These are phyloP conservation scores for Tarsius wallacei DNA, from an alignment of 2,797 vertebrate species.

Conservation along the genomic window DNA sequence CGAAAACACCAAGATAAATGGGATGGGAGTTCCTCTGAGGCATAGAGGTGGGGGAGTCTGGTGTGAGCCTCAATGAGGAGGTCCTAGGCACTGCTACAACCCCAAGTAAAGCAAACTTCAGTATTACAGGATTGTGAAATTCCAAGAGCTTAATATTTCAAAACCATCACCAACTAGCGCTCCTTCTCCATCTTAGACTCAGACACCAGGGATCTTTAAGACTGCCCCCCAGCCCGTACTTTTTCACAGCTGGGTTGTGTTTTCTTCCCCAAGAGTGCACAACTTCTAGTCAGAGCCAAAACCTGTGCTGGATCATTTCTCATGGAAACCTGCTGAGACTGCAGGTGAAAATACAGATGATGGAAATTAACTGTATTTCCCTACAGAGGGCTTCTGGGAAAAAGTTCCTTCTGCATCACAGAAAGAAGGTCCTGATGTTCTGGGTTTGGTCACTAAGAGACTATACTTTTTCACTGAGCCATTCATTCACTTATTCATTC, in stretches of 20 bases:
- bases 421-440: not conserved
- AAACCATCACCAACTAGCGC: not conserved
- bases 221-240: not conserved
- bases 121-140: not conserved
- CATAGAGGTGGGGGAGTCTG: not conserved
- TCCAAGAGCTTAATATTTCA: conserved; percentile 44
- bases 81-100: not conserved
- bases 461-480: not conserved
- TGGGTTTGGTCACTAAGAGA: not conserved
- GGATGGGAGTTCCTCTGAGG: not conserved
- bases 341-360: not conserved
- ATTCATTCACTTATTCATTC: not conserved
- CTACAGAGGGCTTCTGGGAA: not conserved
- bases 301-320: not conserved
- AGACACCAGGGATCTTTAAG: not conserved
- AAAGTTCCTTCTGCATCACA: not conserved
- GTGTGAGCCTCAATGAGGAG: not conserved
- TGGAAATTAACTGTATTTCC: not conserved
- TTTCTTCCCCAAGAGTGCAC: not conserved
- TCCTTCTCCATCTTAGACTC: conserved; percentile 1
- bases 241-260: not conserved
- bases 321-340: not conserved
- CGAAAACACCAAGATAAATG: not conserved
- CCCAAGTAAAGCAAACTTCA: not conserved
- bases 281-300: not conserved